Conservation (phyloP, 2,888 invertebrate genomes). For the Embidobia sp. region DNA sequence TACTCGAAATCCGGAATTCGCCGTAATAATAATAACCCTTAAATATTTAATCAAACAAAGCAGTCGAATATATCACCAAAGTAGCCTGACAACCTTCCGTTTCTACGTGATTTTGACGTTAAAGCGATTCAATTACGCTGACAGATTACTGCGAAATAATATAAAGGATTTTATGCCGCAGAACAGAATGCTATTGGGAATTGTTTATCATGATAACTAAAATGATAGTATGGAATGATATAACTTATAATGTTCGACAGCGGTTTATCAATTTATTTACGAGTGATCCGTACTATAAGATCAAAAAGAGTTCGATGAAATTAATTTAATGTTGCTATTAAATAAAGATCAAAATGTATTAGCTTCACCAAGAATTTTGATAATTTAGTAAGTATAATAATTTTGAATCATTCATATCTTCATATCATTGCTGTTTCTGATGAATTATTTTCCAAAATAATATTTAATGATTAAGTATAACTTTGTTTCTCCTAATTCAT, state of each 20-base stretch:
- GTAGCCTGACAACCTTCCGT: not conserved
- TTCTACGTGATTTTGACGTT: slow-evolving; percentile 18
- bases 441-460: too few relatives aligned
- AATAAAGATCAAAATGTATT: too few relatives aligned
- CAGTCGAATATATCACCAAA: not conserved
- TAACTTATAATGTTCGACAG: not conserved
- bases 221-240: not conserved
- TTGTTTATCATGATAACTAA: slow-evolving; percentile 11
- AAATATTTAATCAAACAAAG: slow-evolving; percentile 8
- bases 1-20: not conserved
- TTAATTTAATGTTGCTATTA: too few relatives aligned
- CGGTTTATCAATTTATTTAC: not conserved
- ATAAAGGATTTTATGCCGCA: slow-evolving; percentile 8
- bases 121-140: slow-evolving; percentile 21
- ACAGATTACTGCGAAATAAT: slow-evolving; percentile 12
- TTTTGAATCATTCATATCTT: too few relatives aligned
- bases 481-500: too few relatives aligned
- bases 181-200: not conserved
- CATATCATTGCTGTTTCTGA: too few relatives aligned
- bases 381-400: too few relatives aligned
- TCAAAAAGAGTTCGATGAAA: too few relatives aligned
- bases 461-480: too few relatives aligned
- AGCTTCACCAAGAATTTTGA: too few relatives aligned
- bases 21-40: slow-evolving; percentile 7
- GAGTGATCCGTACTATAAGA: too few relatives aligned